Evolutionary conservation across 2,797 vertebrate genomes (phyloP).

Genomic region (Euthynnus affinis): DNA sequence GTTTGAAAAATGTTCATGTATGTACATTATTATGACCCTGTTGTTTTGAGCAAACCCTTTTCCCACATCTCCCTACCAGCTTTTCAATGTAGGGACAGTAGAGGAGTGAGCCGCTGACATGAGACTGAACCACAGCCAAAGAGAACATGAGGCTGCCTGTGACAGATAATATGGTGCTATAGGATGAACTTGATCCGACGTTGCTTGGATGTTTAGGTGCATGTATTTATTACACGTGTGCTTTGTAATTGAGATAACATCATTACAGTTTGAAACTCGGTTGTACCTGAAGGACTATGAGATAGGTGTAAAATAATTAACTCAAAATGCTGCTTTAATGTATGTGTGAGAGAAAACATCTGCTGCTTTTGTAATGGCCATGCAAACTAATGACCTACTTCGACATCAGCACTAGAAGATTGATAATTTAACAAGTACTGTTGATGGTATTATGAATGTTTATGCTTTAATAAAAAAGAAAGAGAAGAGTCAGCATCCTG

Average conservation of each 20-base stretch:
- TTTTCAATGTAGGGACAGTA: constrained; percentile 15
- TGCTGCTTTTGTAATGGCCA: constrained; percentile 3
- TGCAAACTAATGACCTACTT: background rate
- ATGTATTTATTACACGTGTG: constrained; percentile 52
- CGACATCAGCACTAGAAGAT: background rate
- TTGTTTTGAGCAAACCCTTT: background rate
- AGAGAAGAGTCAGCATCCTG: background rate
- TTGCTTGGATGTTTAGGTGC: constrained; percentile 16
- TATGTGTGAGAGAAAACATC: background rate
- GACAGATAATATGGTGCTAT: constrained; percentile 68
- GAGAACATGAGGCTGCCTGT: constrained; percentile 64
- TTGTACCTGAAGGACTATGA: constrained; percentile 4
- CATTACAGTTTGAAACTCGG: constrained; percentile 1
- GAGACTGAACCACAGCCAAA: constrained; percentile 44
- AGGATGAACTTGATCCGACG: constrained; percentile 67
- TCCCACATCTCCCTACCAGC: background rate
- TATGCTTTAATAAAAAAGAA: constrained; percentile 3
- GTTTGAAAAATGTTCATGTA: background rate
- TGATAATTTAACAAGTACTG: background rate
- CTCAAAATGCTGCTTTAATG: constrained; percentile 7
- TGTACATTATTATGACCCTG: background rate
- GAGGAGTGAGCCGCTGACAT: constrained; percentile 29
- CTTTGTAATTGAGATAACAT: constrained; percentile 36
- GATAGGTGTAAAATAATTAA: background rate
- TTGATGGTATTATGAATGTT: background rate